phyloP scores from a whole-genome alignment of 37 sponge, comb jelly and placozoan genomes.

The Eunapius fragilis region DNA sequence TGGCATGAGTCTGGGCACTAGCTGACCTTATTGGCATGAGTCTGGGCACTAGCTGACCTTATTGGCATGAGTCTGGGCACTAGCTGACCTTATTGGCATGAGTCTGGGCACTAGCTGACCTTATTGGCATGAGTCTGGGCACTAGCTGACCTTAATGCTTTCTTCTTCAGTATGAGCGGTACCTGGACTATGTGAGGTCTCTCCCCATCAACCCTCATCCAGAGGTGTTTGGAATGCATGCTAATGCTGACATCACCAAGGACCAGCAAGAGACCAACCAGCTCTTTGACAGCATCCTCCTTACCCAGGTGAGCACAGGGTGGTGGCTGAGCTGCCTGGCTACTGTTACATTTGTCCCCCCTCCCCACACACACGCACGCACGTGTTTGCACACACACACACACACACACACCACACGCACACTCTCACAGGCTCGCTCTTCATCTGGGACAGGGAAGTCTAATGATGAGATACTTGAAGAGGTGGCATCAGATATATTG shows the following conservation, averaged over 20 bases:
- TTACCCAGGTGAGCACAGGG: slow-evolving; percentile 82
- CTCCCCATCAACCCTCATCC: slow-evolving; percentile 93
- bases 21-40: no score
- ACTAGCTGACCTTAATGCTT: no score
- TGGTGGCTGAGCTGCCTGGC: neutral
- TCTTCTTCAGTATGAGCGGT: slow-evolving; percentile 77
- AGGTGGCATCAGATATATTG: slow-evolving; percentile 95
- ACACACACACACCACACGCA: no score
- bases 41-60: no score
- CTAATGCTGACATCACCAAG: slow-evolving; percentile 99
- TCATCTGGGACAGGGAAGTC: slow-evolving; percentile 92
- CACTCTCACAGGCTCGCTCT: slow-evolving; percentile 58
- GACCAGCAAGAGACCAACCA: slow-evolving; percentile 97
- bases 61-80: no score
- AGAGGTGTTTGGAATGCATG: slow-evolving; percentile 99
- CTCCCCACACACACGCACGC: no score
- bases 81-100: no score
- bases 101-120: no score
- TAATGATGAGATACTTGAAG: slow-evolving; percentile 89
- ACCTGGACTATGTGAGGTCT: slow-evolving; percentile 89
- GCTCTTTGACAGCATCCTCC: slow-evolving; percentile 95
- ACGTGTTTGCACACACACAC: no score
- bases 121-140: no score
- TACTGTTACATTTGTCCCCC: neutral
- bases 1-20: no score